Evolutionary conservation across 2,888 invertebrate genomes (phyloP).

Genomic region (Lasioglossum figueresi): DNA sequence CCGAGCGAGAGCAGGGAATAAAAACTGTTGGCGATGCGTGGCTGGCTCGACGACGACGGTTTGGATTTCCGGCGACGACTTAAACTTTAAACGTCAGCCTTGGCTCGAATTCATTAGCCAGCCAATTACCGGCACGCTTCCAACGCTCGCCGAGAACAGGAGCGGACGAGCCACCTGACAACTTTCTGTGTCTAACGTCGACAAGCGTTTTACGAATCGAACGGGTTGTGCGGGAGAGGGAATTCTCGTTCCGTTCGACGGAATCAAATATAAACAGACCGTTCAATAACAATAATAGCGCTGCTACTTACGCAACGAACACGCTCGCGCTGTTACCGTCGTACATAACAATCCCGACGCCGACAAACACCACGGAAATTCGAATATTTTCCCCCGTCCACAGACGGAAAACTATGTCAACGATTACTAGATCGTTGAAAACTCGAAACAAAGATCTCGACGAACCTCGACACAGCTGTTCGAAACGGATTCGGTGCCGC

Average conservation of each 20-base stretch:
- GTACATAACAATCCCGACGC: background rate
- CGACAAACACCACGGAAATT: background rate
- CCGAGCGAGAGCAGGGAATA: background rate
- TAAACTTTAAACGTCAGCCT: constrained; percentile 35
- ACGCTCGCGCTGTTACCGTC: background rate
- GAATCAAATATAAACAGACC: constrained; percentile 4
- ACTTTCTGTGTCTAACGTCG: constrained; percentile 40
- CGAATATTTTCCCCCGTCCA: background rate
- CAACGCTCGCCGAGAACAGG: constrained; percentile 35
- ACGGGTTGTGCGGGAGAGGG: constrained; percentile 1
- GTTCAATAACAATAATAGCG: constrained; percentile 18
- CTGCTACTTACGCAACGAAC: constrained; percentile 3
- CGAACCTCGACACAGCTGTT: background rate
- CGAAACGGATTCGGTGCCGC: background rate
- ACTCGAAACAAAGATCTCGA: background rate
- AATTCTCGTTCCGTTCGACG: constrained; percentile 5
- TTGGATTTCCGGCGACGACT: constrained; percentile 27
- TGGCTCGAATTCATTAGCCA: constrained; percentile 43
- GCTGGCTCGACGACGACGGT: constrained; percentile 5
- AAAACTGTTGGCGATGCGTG: background rate
- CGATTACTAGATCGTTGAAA: background rate
- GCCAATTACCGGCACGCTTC: constrained; percentile 39
- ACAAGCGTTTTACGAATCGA: constrained; percentile 15
- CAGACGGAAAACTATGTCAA: background rate
- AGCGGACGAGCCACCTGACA: constrained; percentile 39